Percentiles rank a stretch among this genome's conserved stretches.
Conservation (phyloP, 2,888 invertebrate species). For the Caradrina clavipalpis region DNA sequence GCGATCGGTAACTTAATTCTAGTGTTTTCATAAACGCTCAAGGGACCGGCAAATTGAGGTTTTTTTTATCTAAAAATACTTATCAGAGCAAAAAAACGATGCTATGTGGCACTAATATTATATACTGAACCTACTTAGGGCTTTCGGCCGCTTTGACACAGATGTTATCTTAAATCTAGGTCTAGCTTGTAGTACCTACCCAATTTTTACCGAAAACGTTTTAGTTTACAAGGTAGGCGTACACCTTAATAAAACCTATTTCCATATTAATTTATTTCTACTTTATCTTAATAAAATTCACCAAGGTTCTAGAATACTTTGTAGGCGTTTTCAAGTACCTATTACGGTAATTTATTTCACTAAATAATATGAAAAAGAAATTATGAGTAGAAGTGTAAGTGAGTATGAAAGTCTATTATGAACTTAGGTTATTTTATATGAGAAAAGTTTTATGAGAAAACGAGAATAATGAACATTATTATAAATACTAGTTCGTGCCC, state of each 20-base stretch:
- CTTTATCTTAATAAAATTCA: slow-evolving; percentile 7
- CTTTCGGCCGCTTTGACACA: slow-evolving; percentile 2
- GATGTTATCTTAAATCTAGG: slow-evolving; percentile 28
- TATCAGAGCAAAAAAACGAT: slow-evolving; percentile 33
- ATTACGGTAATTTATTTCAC: slow-evolving; percentile 6
- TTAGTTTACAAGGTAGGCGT: neutral
- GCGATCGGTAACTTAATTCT: neutral
- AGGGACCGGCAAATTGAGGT: slow-evolving; percentile 33
- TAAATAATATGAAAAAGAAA: slow-evolving; percentile 1
- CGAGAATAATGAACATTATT: neutral
- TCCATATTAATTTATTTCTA: slow-evolving; percentile 18
- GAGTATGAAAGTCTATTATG: neutral
- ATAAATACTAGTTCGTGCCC: neutral
- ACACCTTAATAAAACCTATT: neutral
- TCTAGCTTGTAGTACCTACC: neutral
- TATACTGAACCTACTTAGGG: slow-evolving; percentile 4
- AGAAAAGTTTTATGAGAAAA: slow-evolving; percentile 2
- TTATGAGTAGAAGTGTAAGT: neutral
- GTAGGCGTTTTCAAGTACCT: neutral
- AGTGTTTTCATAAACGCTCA: slow-evolving; percentile 14
- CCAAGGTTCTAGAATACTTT: neutral
- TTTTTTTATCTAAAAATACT: slow-evolving; percentile 38
- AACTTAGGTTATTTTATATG: neutral
- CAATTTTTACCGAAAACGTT: neutral
- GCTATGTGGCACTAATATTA: slow-evolving; percentile 31